Evolutionary conservation across 1,140 invertebrate species (phyloP).

Genomic region (Pogonomyrmex californicus): DNA sequence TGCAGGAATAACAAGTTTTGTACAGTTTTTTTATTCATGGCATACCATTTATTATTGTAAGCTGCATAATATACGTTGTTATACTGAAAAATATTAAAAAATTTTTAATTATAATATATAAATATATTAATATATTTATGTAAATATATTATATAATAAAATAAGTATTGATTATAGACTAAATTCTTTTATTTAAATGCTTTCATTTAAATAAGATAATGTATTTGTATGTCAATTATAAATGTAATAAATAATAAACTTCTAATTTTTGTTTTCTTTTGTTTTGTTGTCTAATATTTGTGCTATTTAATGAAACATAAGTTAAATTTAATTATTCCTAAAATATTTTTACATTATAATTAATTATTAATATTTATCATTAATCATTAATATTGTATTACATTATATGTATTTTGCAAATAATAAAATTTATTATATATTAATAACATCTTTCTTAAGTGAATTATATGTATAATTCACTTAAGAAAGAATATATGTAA

Average conservation of each 20-base stretch:
- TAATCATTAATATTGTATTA: neutral
- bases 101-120: neutral
- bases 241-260: neutral
- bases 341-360: neutral
- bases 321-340: neutral
- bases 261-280: neutral
- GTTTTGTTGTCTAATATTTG: neutral
- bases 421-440: neutral
- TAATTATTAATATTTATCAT: neutral
- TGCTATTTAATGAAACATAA: neutral
- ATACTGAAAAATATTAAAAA: constrained; percentile 12
- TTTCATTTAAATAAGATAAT: too few species aligned
- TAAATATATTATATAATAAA: neutral
- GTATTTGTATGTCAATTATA: too few species aligned
- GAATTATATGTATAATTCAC: neutral
- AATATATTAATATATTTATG: neutral
- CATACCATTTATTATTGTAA: constrained; percentile 16
- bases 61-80: constrained; percentile 19
- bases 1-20: constrained; percentile 37
- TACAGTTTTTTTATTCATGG: neutral
- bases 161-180: too few species aligned
- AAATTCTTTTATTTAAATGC: too few species aligned
- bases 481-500: too few species aligned
- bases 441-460: neutral
- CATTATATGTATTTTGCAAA: neutral